A percentile compares a stretch with the other conserved stretches of the same genome.
Evolutionary conservation across 2,888 invertebrate genomes (phyloP).

Genomic region (Adelognathus sp.): DNA sequence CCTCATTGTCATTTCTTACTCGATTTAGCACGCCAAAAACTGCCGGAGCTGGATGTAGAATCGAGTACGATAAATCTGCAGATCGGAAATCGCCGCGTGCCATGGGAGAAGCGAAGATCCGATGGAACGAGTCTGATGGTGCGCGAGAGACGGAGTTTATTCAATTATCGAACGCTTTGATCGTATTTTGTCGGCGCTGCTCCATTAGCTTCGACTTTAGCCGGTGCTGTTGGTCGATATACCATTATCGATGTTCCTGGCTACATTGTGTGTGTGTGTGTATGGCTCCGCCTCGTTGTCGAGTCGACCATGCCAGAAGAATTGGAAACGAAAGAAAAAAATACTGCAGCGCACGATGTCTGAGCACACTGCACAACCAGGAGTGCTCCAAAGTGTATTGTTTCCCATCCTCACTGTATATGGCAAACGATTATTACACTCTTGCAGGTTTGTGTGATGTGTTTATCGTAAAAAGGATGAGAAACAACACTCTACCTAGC

Average conservation of each 20-base stretch:
- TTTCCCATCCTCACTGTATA: too few relatives aligned
- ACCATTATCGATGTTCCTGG: slow-evolving; percentile 48
- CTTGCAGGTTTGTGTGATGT: too few relatives aligned
- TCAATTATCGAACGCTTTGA: slow-evolving; percentile 60
- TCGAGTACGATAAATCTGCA: slow-evolving; percentile 1
- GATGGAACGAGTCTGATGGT: slow-evolving; percentile 13
- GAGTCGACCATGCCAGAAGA: not conserved
- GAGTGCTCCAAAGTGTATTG: too few relatives aligned
- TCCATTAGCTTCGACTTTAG: slow-evolving; percentile 57
- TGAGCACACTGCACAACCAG: too few relatives aligned
- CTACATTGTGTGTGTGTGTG: not conserved
- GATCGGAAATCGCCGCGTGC: slow-evolving; percentile 25
- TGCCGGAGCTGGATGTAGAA: not conserved
- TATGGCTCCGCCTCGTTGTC: not conserved
- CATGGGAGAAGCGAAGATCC: not conserved
- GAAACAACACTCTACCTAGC: too few relatives aligned
- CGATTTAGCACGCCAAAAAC: slow-evolving; percentile 1
- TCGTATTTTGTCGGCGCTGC: slow-evolving; percentile 54
- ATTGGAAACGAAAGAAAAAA: not conserved
- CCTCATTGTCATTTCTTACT: slow-evolving; percentile 8
- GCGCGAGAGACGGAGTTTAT: slow-evolving; percentile 46
- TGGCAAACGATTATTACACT: too few relatives aligned
- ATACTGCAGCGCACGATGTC: too few relatives aligned
- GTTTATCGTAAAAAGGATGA: too few relatives aligned
- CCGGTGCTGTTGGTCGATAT: slow-evolving; percentile 1